Base-by-base conservation (phyloP, 1,140 invertebrate species). In the Marisa cornuarietis region DNA sequence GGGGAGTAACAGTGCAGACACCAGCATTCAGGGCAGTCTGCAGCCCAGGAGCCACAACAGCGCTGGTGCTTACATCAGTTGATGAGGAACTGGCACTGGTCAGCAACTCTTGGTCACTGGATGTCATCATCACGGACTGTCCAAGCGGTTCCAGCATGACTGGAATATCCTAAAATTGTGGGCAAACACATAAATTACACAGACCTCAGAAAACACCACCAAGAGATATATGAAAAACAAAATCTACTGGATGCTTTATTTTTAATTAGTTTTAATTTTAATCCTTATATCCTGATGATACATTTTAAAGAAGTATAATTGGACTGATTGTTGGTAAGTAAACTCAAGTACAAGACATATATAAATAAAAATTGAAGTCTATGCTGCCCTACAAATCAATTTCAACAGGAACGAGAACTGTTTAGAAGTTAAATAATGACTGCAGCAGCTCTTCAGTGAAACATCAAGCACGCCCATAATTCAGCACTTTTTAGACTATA, bases 31-130 rank as follows among this genome's bases (percentile, higher is more conserved):
- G 20, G 22, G 83, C 77, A 61, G 78, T 61, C 9, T 68, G 73
- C 63, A 86, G 84, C 24, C 83, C 49, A 52, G 82, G 79, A 54
- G 80, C 84, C 2, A 84, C 79, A 73, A 49, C 68, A 79, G 51
- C 79, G 16, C 79, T 81, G 49, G 85, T 84, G 71, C 83, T 85
- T 8, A 84, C 79, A 31, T 81, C 82, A 16, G 85, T 81, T 18
- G 86, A 86, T 11, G 86, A 84, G 24, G 85, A 75, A 13, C 84
- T 84, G 61, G 83, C 83, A 16, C 13, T 16, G 51, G 65, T 65
- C 76, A 66, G 84, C 83, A 74, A 82, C 80, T 75, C 84, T 81
- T 62, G 84, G 61, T 31, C 79, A 63, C 71, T 84, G 79, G 65
- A 82, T 78, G 65, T 51, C 71, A 65, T 63, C 73, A 77, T 63